Evolutionary conservation across 2,888 invertebrate species (phyloP).

Genomic region (Patella ulyssiponensis): DNA sequence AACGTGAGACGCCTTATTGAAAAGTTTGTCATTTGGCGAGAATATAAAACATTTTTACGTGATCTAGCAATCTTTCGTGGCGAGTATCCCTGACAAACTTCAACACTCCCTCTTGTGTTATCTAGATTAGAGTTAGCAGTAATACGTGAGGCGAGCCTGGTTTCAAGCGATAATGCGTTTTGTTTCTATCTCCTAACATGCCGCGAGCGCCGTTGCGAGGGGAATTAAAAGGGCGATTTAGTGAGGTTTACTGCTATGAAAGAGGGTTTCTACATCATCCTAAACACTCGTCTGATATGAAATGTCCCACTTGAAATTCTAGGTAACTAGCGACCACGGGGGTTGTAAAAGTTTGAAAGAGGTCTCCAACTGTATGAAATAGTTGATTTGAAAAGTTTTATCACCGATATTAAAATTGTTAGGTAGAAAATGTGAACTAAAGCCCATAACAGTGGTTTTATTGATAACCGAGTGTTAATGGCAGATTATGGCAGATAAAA

Average conservation of each 20-base stretch:
- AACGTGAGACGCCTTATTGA: constrained; percentile 12
- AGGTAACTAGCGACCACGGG: too few relatives aligned
- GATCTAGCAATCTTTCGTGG: constrained; percentile 11
- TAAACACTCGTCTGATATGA: too few relatives aligned
- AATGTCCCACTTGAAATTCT: too few relatives aligned
- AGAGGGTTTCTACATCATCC: neutral
- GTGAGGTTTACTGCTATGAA: neutral
- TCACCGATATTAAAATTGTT: too few relatives aligned
- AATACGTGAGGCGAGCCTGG: constrained; percentile 3
- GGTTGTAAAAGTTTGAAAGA: too few relatives aligned
- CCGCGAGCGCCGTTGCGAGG: neutral
- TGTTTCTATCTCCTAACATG: neutral
- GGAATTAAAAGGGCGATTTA: neutral
- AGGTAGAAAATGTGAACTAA: neutral
- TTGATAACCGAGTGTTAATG: constrained; percentile 8
- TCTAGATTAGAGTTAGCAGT: constrained; percentile 7
- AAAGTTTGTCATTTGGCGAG: constrained; percentile 6
- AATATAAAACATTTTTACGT: constrained; percentile 12
- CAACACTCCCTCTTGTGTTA: constrained; percentile 7
- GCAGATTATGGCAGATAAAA: constrained; percentile 2
- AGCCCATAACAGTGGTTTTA: neutral
- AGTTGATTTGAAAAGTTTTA: too few relatives aligned
- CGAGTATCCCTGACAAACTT: constrained; percentile 9
- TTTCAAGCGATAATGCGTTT: constrained; percentile 1
- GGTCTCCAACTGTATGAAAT: too few relatives aligned